phyloP scores from a whole-genome alignment of 2,888 invertebrate species.

The Poecilus cupreus region DNA sequence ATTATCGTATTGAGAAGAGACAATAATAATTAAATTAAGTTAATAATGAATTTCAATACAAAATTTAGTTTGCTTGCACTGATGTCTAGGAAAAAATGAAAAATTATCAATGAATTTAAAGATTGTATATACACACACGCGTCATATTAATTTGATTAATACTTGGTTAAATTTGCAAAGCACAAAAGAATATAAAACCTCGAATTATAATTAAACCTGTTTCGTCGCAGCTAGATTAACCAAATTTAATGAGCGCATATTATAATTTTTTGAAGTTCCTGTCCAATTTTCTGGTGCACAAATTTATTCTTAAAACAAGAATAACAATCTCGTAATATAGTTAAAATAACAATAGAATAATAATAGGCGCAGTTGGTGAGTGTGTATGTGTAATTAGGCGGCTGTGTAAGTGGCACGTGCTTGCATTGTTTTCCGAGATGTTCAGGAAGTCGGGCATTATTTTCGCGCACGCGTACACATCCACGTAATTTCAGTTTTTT shows the following conservation, averaged over 20 bases:
- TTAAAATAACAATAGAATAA: constrained; percentile 49
- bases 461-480: constrained; percentile 57
- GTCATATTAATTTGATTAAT: too few relatives aligned
- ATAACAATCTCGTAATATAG: constrained; percentile 49
- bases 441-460: constrained; percentile 53
- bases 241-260: neutral
- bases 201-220: too few relatives aligned
- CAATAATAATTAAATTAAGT: too few relatives aligned
- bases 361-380: neutral
- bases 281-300: constrained; percentile 45
- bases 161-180: too few relatives aligned
- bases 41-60: too few relatives aligned
- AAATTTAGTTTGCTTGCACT: too few relatives aligned
- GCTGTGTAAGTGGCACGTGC: constrained; percentile 52
- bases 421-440: constrained; percentile 50
- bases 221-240: too few relatives aligned
- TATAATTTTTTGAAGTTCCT: constrained; percentile 29
- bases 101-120: too few relatives aligned
- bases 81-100: too few relatives aligned
- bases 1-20: too few relatives aligned
- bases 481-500: constrained; percentile 30
- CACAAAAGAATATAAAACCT: too few relatives aligned
- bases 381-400: constrained; percentile 45
- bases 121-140: too few relatives aligned
- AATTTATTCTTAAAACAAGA: constrained; percentile 32